Conservation (phyloP, 2,797 vertebrate species). For the Cryptoblepharus egeriae region DNA sequence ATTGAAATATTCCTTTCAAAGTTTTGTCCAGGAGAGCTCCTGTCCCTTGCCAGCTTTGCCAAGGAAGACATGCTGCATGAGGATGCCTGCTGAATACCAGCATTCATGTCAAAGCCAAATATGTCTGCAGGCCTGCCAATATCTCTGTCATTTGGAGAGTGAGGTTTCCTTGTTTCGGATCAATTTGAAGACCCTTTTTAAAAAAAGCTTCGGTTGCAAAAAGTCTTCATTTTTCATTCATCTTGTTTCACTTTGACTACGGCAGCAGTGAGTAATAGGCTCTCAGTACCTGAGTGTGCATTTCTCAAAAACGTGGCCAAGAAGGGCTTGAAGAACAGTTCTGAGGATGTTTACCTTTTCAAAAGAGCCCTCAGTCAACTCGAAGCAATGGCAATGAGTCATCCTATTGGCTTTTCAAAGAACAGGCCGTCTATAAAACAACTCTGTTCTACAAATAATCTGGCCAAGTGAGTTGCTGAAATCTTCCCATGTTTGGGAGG, state of each 20-base stretch:
- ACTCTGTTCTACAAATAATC: slow-evolving; percentile 48
- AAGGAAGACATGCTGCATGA: slow-evolving; percentile 66
- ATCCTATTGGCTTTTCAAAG: slow-evolving; percentile 60
- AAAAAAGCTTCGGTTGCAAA: slow-evolving; percentile 32
- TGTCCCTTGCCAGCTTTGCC: slow-evolving; percentile 58
- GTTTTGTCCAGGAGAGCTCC: slow-evolving; percentile 63
- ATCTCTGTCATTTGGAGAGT: slow-evolving; percentile 38
- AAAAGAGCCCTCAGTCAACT: slow-evolving; percentile 45
- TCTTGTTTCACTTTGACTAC: slow-evolving; percentile 52
- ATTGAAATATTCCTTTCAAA: slow-evolving; percentile 69
- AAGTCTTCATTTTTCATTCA: slow-evolving; percentile 44
- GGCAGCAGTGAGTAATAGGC: slow-evolving; percentile 55
- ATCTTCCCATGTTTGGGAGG: slow-evolving; percentile 30
- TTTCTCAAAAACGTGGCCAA: slow-evolving; percentile 55
- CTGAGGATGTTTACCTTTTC: slow-evolving; percentile 60
- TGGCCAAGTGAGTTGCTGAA: slow-evolving; percentile 7
- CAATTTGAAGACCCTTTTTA: slow-evolving; percentile 55
- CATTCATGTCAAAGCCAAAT: slow-evolving; percentile 65
- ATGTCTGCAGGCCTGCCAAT: slow-evolving; percentile 44
- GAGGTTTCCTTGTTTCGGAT: slow-evolving; percentile 51
- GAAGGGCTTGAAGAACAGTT: slow-evolving; percentile 40
- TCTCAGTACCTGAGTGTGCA: slow-evolving; percentile 55
- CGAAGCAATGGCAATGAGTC: slow-evolving; percentile 56
- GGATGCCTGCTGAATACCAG: slow-evolving; percentile 63
- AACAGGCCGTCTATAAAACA: slow-evolving; percentile 62